phyloP scores from a whole-genome alignment of 1,140 invertebrate genomes.

The Trichogramma pretiosum region DNA sequence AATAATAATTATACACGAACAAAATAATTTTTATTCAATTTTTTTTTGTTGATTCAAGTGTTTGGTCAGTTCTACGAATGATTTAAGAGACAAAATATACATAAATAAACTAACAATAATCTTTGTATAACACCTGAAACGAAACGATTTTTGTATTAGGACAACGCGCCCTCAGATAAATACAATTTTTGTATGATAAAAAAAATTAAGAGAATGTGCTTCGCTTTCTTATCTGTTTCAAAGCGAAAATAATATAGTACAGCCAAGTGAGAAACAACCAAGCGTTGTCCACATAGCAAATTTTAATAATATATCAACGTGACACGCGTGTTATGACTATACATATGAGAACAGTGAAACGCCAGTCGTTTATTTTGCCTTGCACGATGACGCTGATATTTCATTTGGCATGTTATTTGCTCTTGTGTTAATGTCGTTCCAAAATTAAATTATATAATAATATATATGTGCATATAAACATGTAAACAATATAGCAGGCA shows the following conservation, averaged over 20 bases:
- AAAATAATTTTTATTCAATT: conserved; percentile 19
- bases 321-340: conserved; percentile 16
- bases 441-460: conserved; percentile 19
- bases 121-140: too few species aligned
- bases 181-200: too few species aligned
- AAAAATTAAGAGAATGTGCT: conserved; percentile 1
- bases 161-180: too few species aligned
- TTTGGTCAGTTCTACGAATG: conserved; percentile 15
- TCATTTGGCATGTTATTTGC: conserved; percentile 16
- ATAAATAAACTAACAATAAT: conserved; percentile 15
- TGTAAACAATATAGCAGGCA: conserved; percentile 30
- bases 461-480: too few species aligned
- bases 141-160: too few species aligned
- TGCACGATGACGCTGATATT: too few species aligned
- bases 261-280: conserved; percentile 4
- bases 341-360: conserved; percentile 15
- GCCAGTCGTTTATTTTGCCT: conserved; percentile 17
- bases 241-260: too few species aligned
- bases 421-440: conserved; percentile 17
- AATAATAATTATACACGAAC: conserved; percentile 16
- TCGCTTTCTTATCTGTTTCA: too few species aligned
- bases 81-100: conserved; percentile 10
- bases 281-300: conserved; percentile 9
- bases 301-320: conserved; percentile 15
- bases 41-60: conserved; percentile 19